Conservation (phyloP, 2,797 vertebrate genomes). For the Sparus aurata region DNA sequence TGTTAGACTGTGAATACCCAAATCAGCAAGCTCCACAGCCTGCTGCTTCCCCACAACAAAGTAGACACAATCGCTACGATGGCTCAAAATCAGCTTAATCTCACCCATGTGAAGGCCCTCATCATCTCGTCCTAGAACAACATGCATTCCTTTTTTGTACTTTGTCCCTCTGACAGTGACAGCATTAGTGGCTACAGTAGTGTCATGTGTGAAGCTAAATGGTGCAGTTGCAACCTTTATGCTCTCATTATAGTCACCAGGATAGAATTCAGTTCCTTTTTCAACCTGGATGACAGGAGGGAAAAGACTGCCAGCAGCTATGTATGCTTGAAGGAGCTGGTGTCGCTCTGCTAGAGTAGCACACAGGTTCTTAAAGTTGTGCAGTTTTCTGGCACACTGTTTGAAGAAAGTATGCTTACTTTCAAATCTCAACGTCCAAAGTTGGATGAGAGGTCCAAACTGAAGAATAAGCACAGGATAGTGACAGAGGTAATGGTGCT, state of each 20-base stretch:
- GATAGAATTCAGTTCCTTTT: slow-evolving; percentile 5
- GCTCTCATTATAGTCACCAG: background rate
- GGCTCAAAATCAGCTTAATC: slow-evolving; percentile 11
- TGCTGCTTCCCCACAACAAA: background rate
- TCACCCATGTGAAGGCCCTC: slow-evolving; percentile 3
- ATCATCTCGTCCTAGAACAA: slow-evolving; percentile 5
- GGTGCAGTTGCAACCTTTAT: background rate
- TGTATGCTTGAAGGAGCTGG: slow-evolving; percentile 12
- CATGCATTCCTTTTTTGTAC: slow-evolving; percentile 15
- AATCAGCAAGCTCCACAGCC: background rate
- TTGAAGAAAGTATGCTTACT: slow-evolving; percentile 25
- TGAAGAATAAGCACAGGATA: slow-evolving; percentile 12
- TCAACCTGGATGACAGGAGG: background rate
- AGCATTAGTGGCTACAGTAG: slow-evolving; percentile 4
- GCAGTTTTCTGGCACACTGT: slow-evolving; percentile 12
- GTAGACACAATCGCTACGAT: background rate
- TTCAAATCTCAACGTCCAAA: slow-evolving; percentile 1
- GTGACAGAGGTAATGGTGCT: slow-evolving; percentile 37
- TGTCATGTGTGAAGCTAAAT: slow-evolving; percentile 5
- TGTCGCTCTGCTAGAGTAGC: slow-evolving; percentile 19
- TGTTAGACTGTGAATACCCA: slow-evolving; percentile 21
- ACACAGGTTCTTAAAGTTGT: slow-evolving; percentile 34
- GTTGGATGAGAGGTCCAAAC: slow-evolving; percentile 17
- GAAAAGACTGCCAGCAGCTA: background rate
- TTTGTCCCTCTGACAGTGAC: slow-evolving; percentile 10